These are phyloP conservation scores for Boloria euphrosyne DNA, from an alignment of 2,888 invertebrate genomes.

Conservation along the genomic window DNA sequence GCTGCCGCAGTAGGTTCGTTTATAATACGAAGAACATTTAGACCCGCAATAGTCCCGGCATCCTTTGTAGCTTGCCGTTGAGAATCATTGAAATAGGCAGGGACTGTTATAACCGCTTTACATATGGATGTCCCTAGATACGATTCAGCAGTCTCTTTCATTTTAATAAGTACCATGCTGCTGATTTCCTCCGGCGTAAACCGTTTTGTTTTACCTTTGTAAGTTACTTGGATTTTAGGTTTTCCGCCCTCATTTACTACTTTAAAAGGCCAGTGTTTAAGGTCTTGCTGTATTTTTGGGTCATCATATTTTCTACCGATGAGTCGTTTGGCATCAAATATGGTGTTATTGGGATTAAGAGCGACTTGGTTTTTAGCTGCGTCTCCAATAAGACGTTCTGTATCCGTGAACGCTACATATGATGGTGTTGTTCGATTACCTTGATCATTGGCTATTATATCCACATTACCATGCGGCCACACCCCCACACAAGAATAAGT, in stretches of 20 bases:
- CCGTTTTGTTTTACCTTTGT: conserved; percentile 83
- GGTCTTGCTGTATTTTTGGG: conserved; percentile 87
- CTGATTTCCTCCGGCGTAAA: conserved; percentile 88
- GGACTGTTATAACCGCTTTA: conserved; percentile 90
- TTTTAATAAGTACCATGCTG: conserved; percentile 84
- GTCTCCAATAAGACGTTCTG: conserved; percentile 84
- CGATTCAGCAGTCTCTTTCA: conserved; percentile 86
- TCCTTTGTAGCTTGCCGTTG: conserved; percentile 91
- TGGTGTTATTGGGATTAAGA: conserved; percentile 88
- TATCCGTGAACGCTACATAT: conserved; percentile 87
- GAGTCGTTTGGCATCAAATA: conserved; percentile 91
- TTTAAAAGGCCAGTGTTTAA: conserved; percentile 92
- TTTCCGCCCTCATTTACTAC: conserved; percentile 85
- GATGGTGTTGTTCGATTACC: conserved; percentile 88
- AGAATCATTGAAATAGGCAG: conserved; percentile 89
- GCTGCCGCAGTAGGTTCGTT: conserved; percentile 92
- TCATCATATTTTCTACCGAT: conserved; percentile 91
- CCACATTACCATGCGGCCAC: conserved; percentile 86
- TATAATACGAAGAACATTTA: conserved; percentile 91
- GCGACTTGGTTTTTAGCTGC: conserved; percentile 87
- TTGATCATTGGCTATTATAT: conserved; percentile 86
- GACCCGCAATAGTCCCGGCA: conserved; percentile 87
- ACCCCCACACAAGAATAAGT: conserved; percentile 80
- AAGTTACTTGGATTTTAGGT: conserved; percentile 85
- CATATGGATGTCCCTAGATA: conserved; percentile 85